Conservation (phyloP, 92 coral and sea anemone genomes). For the Galaxea fascicularis region DNA sequence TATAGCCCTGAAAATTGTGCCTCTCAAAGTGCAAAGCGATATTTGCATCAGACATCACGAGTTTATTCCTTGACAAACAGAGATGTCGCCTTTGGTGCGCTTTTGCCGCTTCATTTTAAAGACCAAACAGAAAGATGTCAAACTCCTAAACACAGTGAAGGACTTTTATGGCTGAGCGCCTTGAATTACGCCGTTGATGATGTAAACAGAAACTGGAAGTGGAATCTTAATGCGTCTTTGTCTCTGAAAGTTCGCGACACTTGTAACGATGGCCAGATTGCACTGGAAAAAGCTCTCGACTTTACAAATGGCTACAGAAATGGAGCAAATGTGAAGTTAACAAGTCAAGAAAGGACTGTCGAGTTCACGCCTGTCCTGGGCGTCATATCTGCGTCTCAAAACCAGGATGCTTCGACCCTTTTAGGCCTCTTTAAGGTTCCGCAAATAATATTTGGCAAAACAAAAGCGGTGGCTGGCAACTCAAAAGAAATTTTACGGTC, state of each 20-base stretch:
- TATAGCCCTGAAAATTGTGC: not conserved
- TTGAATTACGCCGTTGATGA: slow-evolving; percentile 70
- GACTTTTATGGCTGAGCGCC: slow-evolving; percentile 68
- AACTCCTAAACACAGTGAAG: slow-evolving; percentile 38
- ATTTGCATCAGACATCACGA: not conserved
- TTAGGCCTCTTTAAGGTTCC: slow-evolving; percentile 78
- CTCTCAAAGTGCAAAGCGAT: not conserved
- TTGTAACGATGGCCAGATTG: slow-evolving; percentile 49
- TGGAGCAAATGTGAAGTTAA: not conserved
- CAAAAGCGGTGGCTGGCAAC: not conserved
- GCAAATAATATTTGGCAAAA: slow-evolving; percentile 58
- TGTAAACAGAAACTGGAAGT: slow-evolving; percentile 44
- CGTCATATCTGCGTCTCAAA: slow-evolving; percentile 59
- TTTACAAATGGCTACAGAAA: slow-evolving; percentile 46
- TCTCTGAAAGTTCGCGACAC: slow-evolving; percentile 73
- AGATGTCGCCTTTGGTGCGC: slow-evolving; percentile 72
- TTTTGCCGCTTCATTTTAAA: slow-evolving; percentile 67
- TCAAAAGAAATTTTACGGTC: slow-evolving; percentile 52
- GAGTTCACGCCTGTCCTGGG: slow-evolving; percentile 49
- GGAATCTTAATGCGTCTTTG: slow-evolving; percentile 58
- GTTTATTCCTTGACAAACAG: slow-evolving; percentile 26
- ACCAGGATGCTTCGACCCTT: slow-evolving; percentile 67
- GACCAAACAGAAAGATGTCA: slow-evolving; percentile 36
- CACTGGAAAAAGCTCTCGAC: slow-evolving; percentile 76
- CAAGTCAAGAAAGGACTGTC: not conserved